phyloP scores from a whole-genome alignment of 2,888 invertebrate genomes.

The Apodemia duryi region DNA sequence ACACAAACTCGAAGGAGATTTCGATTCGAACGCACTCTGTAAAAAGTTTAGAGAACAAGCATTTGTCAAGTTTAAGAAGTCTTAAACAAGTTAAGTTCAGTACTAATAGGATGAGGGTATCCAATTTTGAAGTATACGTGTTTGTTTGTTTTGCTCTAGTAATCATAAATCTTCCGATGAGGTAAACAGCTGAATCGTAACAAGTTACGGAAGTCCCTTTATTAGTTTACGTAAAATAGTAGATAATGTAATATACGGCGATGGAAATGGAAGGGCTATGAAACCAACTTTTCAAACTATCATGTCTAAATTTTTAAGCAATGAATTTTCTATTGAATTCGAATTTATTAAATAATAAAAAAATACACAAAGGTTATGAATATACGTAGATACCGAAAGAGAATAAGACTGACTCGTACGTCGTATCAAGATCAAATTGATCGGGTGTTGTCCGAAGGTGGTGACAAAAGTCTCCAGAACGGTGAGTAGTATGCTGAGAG shows the following conservation, averaged over 20 bases:
- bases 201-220: conserved; percentile 28
- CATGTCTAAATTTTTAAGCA: no score
- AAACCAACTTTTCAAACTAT: no score
- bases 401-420: no score
- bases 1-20: conserved; percentile 29
- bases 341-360: no score
- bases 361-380: no score
- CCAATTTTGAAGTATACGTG: conserved; percentile 21
- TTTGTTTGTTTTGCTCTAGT: conserved; percentile 28
- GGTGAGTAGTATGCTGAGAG: no score
- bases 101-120: conserved; percentile 18
- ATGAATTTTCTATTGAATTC: no score
- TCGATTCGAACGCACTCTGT: conserved; percentile 27
- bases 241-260: neutral
- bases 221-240: conserved; percentile 15
- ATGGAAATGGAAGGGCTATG: no score
- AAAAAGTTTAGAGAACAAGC: conserved; percentile 25
- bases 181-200: conserved; percentile 33
- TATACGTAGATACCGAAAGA: no score
- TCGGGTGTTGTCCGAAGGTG: no score
- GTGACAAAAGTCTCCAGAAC: no score
- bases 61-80: conserved; percentile 22
- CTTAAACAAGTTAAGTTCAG: conserved; percentile 16
- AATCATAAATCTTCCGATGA: conserved; percentile 31
- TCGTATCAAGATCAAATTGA: no score